Conservation (phyloP, 1,140 invertebrate genomes). For the Psix sp. region DNA sequence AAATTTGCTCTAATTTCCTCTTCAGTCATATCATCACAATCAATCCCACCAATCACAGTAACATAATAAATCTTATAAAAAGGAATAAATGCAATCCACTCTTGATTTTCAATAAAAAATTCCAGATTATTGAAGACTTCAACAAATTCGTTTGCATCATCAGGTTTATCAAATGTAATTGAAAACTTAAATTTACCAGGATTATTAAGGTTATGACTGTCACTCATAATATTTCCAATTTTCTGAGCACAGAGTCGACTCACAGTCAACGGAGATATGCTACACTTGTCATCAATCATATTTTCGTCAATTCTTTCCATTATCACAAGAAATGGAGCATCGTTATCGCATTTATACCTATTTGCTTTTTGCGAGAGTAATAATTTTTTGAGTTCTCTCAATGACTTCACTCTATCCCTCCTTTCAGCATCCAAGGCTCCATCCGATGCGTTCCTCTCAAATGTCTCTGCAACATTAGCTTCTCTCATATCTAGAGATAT, state of each 20-base stretch:
- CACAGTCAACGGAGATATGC: neutral
- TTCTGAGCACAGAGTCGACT: neutral
- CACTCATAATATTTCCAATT: neutral
- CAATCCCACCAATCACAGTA: neutral
- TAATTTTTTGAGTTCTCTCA: no score
- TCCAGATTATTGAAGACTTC: neutral
- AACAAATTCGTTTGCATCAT: conserved; percentile 2
- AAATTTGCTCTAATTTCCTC: neutral
- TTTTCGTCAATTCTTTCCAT: neutral
- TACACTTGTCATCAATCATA: neutral
- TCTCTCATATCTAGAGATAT: no score
- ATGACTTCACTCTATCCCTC: no score
- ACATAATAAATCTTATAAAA: conserved; percentile 1
- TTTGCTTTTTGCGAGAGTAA: neutral
- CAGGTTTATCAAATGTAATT: neutral
- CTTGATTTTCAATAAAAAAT: neutral
- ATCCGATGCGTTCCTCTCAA: no score
- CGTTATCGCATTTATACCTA: neutral
- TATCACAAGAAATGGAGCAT: neutral
- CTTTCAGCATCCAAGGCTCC: no score
- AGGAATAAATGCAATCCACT: conserved; percentile 8
- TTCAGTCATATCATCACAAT: neutral
- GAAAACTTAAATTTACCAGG: neutral
- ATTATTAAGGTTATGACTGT: neutral
- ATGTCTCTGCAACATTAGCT: no score